Evolutionary conservation across 1,140 invertebrate species (phyloP).

Genomic region (Ptiloglossa arizonensis): DNA sequence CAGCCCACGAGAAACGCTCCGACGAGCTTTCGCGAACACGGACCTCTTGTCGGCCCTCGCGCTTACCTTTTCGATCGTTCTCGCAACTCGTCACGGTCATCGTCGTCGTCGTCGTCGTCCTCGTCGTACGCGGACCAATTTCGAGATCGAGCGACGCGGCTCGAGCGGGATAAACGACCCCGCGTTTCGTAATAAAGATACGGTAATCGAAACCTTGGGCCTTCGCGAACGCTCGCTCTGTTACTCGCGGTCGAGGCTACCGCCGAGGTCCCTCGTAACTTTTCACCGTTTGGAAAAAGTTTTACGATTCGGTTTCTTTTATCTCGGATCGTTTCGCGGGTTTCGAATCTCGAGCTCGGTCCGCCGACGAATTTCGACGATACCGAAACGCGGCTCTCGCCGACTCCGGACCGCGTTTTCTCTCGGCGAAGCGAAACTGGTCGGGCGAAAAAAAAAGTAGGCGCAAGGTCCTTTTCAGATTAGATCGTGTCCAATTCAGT

Average conservation of each 20-base stretch:
- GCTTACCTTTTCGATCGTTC: constrained; percentile 18
- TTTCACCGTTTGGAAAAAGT: too few species aligned
- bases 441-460: constrained; percentile 28
- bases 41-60: not conserved
- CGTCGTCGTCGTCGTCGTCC: not conserved
- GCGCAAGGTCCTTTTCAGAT: constrained; percentile 62
- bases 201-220: not conserved
- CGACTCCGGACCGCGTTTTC: not conserved
- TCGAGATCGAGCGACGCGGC: not conserved
- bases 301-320: too few species aligned
- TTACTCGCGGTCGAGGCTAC: not conserved
- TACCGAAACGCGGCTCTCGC: not conserved
- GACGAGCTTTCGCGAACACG: not conserved
- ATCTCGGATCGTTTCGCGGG: too few species aligned
- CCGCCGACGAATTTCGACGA: not conserved
- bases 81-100: too few species aligned
- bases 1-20: not conserved
- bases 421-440: not conserved
- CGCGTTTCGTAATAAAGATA: not conserved
- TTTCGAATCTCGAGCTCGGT: not conserved
- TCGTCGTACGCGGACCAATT: not conserved
- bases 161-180: not conserved
- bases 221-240: not conserved
- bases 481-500: constrained; percentile 69
- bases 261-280: too few species aligned